A percentile compares a stretch with the other conserved stretches of the same genome.
phyloP scores from a whole-genome alignment of 2,113 vertebrate species.

The Corydoras maculifer region DNA sequence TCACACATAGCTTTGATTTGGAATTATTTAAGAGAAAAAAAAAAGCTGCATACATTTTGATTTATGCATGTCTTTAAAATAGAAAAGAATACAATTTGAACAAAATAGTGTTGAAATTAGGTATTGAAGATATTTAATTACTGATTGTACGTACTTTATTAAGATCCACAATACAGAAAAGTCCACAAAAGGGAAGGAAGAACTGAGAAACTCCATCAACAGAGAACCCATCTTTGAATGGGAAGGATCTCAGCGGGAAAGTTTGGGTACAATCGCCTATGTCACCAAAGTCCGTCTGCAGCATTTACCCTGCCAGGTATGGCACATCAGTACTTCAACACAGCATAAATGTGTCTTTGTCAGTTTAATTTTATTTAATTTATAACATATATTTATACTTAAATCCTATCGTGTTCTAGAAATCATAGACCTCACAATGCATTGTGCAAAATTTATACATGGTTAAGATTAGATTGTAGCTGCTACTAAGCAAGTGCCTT shows the following conservation, averaged over 20 bases:
- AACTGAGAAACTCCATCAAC: conserved; percentile 77
- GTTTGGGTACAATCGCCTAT: conserved; percentile 72
- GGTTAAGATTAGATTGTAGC: not conserved
- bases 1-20: too few species aligned
- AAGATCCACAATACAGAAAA: conserved; percentile 48
- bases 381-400: not conserved
- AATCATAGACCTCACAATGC: too few species aligned
- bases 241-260: conserved; percentile 72
- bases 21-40: too few species aligned
- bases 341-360: not conserved
- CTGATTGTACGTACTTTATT: not conserved
- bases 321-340: not conserved
- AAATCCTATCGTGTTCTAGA: too few species aligned
- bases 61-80: too few species aligned
- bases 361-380: not conserved
- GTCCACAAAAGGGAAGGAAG: conserved; percentile 52
- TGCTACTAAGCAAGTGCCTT: conserved; percentile 17
- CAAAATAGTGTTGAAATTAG: too few species aligned
- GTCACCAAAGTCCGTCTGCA: conserved; percentile 84
- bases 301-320: conserved; percentile 87
- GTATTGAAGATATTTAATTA: not conserved
- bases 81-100: too few species aligned
- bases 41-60: too few species aligned
- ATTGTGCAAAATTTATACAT: too few species aligned
- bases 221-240: conserved; percentile 73